A percentile compares a stretch with the other conserved stretches of the same genome.
Conservation (phyloP, 2,888 invertebrate genomes). For the Altica lythri region DNA sequence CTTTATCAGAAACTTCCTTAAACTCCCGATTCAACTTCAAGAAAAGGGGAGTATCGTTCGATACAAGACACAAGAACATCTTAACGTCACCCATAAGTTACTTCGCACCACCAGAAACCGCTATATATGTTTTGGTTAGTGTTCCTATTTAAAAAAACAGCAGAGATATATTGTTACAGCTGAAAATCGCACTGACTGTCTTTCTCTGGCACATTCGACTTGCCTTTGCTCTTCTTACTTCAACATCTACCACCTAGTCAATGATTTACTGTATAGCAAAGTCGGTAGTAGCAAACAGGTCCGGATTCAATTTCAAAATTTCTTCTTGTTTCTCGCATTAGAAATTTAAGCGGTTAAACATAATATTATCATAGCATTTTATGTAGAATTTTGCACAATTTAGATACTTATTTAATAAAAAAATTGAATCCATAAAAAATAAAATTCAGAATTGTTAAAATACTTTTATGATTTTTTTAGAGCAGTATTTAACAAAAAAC, state of each 20-base stretch:
- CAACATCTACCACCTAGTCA: conserved; percentile 34
- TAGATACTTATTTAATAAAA: too few species aligned
- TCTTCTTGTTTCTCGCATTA: too few species aligned
- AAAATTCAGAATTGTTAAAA: too few species aligned
- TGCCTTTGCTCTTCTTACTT: conserved; percentile 18
- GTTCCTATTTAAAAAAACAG: conserved; percentile 50
- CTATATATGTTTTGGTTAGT: conserved; percentile 58
- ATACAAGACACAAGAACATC: conserved; percentile 39
- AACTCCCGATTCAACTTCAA: not conserved
- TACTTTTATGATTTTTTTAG: too few species aligned
- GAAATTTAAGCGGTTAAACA: too few species aligned
- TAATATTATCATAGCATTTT: too few species aligned
- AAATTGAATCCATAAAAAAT: too few species aligned
- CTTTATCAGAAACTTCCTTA: too few species aligned
- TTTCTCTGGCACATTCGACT: conserved; percentile 19
- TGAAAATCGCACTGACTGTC: conserved; percentile 44
- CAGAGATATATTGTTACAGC: conserved; percentile 53
- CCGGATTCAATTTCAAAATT: conserved; percentile 3
- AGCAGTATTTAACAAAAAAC: too few species aligned
- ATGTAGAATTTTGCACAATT: too few species aligned
- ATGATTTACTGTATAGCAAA: conserved; percentile 32
- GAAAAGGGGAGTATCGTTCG: conserved; percentile 17
- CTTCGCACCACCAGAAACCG: conserved; percentile 54
- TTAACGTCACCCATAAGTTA: conserved; percentile 52
- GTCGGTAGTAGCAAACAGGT: conserved; percentile 8